These are phyloP conservation scores for Amblyornis subalaris DNA, from an alignment of 2,113 vertebrate genomes.

Conservation along the genomic window DNA sequence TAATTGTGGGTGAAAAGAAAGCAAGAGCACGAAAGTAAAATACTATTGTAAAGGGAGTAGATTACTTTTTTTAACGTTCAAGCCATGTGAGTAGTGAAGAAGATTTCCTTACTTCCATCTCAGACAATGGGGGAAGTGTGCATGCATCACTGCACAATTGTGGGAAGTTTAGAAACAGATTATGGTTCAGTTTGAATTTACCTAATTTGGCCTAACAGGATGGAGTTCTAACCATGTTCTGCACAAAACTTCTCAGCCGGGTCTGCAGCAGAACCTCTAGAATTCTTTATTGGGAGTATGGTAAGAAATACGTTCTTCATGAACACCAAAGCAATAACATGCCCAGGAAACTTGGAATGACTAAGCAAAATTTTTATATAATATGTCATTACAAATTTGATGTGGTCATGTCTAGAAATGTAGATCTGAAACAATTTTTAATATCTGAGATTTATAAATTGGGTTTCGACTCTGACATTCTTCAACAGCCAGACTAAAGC, in stretches of 20 bases:
- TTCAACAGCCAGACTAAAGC: not conserved
- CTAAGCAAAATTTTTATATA: not conserved
- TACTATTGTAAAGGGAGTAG: not conserved
- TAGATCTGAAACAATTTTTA: not conserved
- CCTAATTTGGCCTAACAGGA: not conserved
- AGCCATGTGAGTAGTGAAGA: not conserved
- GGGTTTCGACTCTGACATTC: fast-evolving
- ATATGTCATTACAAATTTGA: not conserved
- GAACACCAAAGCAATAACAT: not conserved
- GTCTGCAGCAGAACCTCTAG: not conserved
- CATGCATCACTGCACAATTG: not conserved
- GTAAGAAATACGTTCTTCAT: not conserved
- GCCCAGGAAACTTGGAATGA: not conserved
- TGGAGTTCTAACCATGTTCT: not conserved
- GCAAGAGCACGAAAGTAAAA: not conserved
- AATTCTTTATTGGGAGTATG: not conserved
- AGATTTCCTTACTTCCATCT: not conserved
- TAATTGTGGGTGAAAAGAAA: not conserved
- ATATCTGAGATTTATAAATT: not conserved
- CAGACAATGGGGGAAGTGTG: not conserved
- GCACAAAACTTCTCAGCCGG: not conserved
- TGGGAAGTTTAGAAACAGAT: not conserved
- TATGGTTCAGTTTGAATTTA: not conserved
- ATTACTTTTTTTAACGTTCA: not conserved
- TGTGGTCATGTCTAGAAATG: not conserved